Evolutionary conservation across 2,797 vertebrate species (phyloP).

Genomic region (Tadarida brasiliensis): DNA sequence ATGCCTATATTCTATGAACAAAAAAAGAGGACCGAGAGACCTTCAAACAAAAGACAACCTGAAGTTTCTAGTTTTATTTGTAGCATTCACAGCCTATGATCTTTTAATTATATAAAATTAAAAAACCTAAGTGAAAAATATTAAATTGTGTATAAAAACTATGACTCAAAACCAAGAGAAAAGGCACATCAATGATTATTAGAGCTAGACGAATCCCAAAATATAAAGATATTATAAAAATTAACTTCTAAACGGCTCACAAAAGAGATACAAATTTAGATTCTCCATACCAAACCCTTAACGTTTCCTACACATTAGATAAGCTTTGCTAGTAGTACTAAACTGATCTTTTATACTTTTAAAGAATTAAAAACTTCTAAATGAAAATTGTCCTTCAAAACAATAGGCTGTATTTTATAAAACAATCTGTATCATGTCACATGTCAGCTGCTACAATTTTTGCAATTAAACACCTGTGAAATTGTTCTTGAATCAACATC

Average conservation of each 20-base stretch:
- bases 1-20: not conserved
- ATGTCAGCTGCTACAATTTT: not conserved
- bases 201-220: conserved; percentile 6
- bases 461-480: not conserved
- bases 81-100: not conserved
- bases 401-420: not conserved
- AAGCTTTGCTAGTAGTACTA: not conserved
- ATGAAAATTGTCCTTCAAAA: not conserved
- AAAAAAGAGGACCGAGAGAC: not conserved
- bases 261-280: conserved; percentile 8
- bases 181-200: not conserved
- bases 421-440: not conserved
- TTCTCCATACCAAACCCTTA: not conserved
- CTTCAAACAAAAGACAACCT: not conserved
- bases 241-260: not conserved
- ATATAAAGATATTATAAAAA: not conserved
- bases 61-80: not conserved
- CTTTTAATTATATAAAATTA: not conserved
- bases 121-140: not conserved
- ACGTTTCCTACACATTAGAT: not conserved
- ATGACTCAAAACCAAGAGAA: conserved; percentile 12
- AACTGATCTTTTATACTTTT: not conserved
- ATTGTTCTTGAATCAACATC: not conserved
- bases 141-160: conserved; percentile 1
- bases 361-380: not conserved